A percentile compares a stretch with the other conserved stretches of the same genome.
These are phyloP conservation scores for Eilema caniola DNA, from an alignment of 2,888 invertebrate species.

Conservation along the genomic window DNA sequence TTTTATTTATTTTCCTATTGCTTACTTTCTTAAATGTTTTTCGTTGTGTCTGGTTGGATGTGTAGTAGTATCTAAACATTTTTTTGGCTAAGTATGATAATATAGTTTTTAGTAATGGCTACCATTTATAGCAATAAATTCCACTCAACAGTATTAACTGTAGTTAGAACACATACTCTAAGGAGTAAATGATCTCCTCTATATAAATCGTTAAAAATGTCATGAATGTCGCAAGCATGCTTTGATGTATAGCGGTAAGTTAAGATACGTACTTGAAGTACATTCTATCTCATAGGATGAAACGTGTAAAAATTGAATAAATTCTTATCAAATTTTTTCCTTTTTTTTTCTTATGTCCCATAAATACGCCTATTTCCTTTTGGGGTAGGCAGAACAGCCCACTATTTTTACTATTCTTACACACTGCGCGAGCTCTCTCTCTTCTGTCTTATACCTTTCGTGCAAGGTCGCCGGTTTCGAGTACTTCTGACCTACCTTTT, in stretches of 20 bases:
- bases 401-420: too few species aligned
- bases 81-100: neutral
- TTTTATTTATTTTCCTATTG: neutral
- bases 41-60: neutral
- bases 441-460: too few species aligned
- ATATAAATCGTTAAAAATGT: neutral
- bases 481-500: too few species aligned
- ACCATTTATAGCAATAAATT: neutral
- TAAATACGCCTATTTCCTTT: neutral
- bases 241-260: neutral
- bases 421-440: too few species aligned
- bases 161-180: neutral
- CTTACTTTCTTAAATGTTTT: neutral
- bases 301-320: conserved; percentile 3
- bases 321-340: neutral
- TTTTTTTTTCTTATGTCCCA: conserved; percentile 12
- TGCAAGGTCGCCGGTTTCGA: too few species aligned
- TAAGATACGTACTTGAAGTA: conserved; percentile 9
- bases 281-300: conserved; percentile 1
- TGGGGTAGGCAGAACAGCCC: too few species aligned
- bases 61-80: neutral
- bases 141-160: neutral
- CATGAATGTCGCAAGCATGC: neutral
- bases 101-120: neutral
- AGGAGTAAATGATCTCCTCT: neutral